Percentiles rank a stretch among this genome's conserved stretches.
phyloP scores from a whole-genome alignment of 1,140 invertebrate genomes.

The Anagrus nilaparvatae region DNA sequence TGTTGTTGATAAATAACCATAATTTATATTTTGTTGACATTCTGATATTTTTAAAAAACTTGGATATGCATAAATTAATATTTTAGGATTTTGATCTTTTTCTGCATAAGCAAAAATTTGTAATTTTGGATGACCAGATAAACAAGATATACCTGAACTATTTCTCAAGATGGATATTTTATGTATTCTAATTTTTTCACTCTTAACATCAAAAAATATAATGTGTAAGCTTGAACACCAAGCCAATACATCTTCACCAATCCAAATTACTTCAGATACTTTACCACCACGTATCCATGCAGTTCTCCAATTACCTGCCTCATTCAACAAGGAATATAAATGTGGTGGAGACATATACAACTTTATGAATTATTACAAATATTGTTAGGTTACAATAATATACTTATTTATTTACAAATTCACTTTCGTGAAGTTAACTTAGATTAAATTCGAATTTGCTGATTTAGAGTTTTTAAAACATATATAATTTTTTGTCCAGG shows the following conservation, averaged over 20 bases:
- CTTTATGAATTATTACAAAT: no score
- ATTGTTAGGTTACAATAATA: no score
- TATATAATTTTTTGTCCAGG: no score
- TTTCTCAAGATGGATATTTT: conserved; percentile 22
- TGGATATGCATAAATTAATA: conserved; percentile 31
- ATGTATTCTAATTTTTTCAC: conserved; percentile 17
- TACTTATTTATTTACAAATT: no score
- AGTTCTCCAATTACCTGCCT: conserved; percentile 17
- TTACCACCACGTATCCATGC: conserved; percentile 31
- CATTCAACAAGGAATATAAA: no score
- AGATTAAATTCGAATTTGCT: no score
- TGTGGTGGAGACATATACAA: no score
- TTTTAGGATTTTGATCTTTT: conserved; percentile 24
- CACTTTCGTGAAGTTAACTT: no score
- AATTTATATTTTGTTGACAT: conserved; percentile 19
- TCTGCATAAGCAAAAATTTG: conserved; percentile 33
- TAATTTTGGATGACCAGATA: conserved; percentile 25
- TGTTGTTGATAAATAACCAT: conserved; percentile 26
- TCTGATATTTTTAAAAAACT: conserved; percentile 29
- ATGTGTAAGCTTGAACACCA: conserved; percentile 32
- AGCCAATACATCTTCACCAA: conserved; percentile 30
- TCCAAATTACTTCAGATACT: conserved; percentile 30
- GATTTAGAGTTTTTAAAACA: no score
- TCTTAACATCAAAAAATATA: conserved; percentile 27
- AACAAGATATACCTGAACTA: conserved; percentile 27